phyloP scores from a whole-genome alignment of 53 echinoderm and acorn worm genomes.

The Temnopleurus reevesii region DNA sequence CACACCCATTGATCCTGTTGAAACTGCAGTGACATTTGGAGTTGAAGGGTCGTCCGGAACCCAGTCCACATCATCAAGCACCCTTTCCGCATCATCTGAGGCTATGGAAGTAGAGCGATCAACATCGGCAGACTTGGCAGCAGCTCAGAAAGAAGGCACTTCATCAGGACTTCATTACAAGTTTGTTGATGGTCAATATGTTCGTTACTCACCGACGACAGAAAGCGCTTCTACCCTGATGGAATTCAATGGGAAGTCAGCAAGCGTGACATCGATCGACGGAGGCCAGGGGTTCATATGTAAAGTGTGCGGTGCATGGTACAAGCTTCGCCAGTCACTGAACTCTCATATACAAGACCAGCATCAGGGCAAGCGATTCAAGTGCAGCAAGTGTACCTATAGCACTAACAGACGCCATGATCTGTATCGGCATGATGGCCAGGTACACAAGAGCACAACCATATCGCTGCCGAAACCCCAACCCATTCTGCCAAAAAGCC shows the following conservation, averaged over 20 bases:
- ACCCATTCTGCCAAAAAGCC: neutral
- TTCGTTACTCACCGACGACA: slow-evolving; percentile 2
- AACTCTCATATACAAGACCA: slow-evolving; percentile 58
- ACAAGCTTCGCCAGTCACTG: slow-evolving; percentile 50
- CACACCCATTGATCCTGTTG: neutral
- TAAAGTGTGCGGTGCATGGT: slow-evolving; percentile 56
- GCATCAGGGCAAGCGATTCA: slow-evolving; percentile 57
- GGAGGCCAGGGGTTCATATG: slow-evolving; percentile 39
- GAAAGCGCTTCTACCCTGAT: neutral
- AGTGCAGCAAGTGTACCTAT: slow-evolving; percentile 49
- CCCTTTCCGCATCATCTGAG: neutral
- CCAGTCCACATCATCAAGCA: neutral
- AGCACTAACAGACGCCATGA: slow-evolving; percentile 57
- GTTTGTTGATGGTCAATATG: neutral
- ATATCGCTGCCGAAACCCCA: neutral
- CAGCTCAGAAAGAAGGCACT: neutral
- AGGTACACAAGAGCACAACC: slow-evolving; percentile 27
- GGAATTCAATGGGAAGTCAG: slow-evolving; percentile 37
- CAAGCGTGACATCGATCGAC: neutral
- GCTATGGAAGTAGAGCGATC: neutral
- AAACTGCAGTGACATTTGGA: neutral
- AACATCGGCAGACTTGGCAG: neutral
- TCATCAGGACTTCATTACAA: neutral
- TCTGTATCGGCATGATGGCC: slow-evolving; percentile 44
- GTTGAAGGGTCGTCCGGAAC: neutral